Evolutionary conservation across 2,113 vertebrate species (phyloP).

Genomic region (Steatornis caripensis): DNA sequence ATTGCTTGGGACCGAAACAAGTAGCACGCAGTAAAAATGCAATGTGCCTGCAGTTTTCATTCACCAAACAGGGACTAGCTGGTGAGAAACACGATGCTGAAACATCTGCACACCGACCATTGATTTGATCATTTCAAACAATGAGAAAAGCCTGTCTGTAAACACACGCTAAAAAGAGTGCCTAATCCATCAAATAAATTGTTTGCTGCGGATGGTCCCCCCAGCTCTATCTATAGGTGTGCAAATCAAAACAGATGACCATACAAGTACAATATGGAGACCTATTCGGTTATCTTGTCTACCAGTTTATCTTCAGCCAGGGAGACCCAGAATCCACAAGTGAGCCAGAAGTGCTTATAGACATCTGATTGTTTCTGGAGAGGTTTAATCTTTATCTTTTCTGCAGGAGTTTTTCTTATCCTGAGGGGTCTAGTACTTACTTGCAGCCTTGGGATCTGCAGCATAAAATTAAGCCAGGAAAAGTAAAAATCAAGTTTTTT

Average conservation of each 20-base stretch:
- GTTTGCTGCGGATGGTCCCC: not conserved
- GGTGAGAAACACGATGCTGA: not conserved
- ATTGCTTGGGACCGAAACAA: not conserved
- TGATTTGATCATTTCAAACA: conserved; percentile 2
- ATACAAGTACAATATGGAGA: not conserved
- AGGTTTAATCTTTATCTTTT: not conserved
- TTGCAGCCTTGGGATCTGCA: not conserved
- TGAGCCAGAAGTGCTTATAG: not conserved
- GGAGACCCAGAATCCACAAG: not conserved
- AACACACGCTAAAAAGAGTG: not conserved
- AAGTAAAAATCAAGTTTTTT: not conserved
- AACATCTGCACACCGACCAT: not conserved
- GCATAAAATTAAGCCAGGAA: not conserved
- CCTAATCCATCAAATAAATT: conserved; percentile 15
- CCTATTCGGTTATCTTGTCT: not conserved
- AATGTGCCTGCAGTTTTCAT: not conserved
- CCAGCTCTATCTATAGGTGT: not conserved
- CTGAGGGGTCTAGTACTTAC: not conserved
- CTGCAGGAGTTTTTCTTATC: not conserved
- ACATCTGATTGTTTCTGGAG: not conserved
- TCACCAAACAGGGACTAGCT: not conserved
- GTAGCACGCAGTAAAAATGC: not conserved
- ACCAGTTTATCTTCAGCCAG: not conserved
- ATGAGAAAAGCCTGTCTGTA: not conserved
- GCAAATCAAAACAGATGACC: conserved; percentile 17